These are phyloP conservation scores for Nothoprocta perdicaria DNA, from an alignment of 2,113 vertebrate species.

Conservation along the genomic window DNA sequence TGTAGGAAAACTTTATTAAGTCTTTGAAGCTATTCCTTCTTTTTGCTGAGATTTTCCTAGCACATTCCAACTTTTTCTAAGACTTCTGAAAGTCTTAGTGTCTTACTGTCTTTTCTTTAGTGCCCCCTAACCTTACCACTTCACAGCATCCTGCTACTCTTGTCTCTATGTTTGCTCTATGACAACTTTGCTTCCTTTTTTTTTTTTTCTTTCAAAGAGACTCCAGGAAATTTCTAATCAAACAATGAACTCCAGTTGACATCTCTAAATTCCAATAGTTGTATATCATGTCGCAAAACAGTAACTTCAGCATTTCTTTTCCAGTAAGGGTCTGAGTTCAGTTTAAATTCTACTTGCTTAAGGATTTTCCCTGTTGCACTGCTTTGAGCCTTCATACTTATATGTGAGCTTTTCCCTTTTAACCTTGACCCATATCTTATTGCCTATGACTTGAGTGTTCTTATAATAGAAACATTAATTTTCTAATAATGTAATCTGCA, in stretches of 20 bases:
- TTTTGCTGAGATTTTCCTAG: background rate
- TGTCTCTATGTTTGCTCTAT: no score
- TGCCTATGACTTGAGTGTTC: background rate
- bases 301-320: background rate
- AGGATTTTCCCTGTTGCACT: background rate
- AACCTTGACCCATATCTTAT: background rate
- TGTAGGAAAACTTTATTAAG: background rate
- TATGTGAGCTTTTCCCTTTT: background rate
- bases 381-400: background rate
- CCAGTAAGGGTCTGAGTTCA: background rate
- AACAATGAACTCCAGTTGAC: background rate
- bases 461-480: background rate
- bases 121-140: background rate
- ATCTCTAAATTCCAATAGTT: background rate
- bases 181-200: background rate
- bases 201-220: background rate
- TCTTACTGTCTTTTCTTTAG: background rate
- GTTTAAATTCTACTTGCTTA: slow-evolving; percentile 11
- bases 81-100: background rate
- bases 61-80: background rate
- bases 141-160: background rate
- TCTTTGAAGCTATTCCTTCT: background rate
- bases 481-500: background rate
- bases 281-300: background rate
- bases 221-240: background rate